Evolutionary conservation across 1,140 invertebrate genomes (phyloP).

Genomic region (Rhyzopertha dominica): DNA sequence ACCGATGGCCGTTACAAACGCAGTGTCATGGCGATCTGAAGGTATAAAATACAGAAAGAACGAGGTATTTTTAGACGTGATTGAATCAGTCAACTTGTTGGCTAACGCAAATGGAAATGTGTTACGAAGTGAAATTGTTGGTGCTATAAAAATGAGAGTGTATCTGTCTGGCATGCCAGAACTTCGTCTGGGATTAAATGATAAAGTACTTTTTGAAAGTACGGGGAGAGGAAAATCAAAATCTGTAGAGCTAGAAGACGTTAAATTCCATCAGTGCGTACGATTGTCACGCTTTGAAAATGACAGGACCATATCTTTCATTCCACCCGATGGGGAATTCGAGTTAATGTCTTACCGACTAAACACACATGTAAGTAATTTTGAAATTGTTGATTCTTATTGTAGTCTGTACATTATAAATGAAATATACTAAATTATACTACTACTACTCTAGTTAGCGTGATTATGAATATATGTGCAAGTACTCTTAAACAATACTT

Average conservation of each 20-base stretch:
- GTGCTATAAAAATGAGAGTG: slow-evolving; percentile 98
- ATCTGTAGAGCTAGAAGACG: slow-evolving; percentile 98
- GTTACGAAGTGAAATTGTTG: slow-evolving; percentile 95
- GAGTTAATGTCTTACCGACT: slow-evolving; percentile 99
- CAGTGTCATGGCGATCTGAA: slow-evolving; percentile 98
- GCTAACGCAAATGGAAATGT: slow-evolving; percentile 99
- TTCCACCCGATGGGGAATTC: slow-evolving; percentile 99
- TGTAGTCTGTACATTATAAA: too few relatives aligned
- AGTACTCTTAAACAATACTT: too few relatives aligned
- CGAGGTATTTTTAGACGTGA: slow-evolving; percentile 99
- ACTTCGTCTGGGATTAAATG: slow-evolving; percentile 93
- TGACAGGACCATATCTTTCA: slow-evolving; percentile 97
- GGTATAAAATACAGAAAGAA: slow-evolving; percentile 99
- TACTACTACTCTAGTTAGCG: too few relatives aligned
- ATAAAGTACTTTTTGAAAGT: slow-evolving; percentile 98
- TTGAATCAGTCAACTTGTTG: slow-evolving; percentile 96
- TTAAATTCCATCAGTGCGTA: slow-evolving; percentile 99
- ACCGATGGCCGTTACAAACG: slow-evolving; percentile 99
- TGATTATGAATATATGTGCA: too few relatives aligned
- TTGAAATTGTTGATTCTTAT: too few relatives aligned
- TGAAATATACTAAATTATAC: too few relatives aligned
- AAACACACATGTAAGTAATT: slow-evolving; percentile 81
- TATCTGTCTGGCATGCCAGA: slow-evolving; percentile 99
- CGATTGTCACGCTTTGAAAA: slow-evolving; percentile 96
- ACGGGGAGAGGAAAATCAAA: slow-evolving; percentile 97